A percentile compares a stretch with the other conserved stretches of the same genome.
These are phyloP conservation scores for Simalia tracyae DNA, from an alignment of 2,797 vertebrate species.

Conservation along the genomic window DNA sequence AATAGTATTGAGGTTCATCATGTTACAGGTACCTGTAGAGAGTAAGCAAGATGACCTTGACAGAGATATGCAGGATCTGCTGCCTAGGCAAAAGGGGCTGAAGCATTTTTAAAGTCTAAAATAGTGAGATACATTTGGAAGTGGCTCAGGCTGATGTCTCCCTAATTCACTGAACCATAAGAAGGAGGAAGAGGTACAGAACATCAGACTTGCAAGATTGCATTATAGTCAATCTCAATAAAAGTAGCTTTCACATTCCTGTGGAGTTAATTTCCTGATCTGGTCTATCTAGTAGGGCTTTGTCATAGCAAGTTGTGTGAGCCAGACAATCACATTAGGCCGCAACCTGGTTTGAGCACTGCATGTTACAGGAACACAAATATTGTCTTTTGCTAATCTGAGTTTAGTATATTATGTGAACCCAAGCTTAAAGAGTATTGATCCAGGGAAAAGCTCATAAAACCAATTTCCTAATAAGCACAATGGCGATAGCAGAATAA, in stretches of 20 bases:
- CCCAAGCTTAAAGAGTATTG: neutral
- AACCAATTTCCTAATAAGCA: neutral
- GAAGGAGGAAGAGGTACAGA: too few relatives aligned
- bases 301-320: neutral
- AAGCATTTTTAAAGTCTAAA: too few relatives aligned
- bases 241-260: neutral
- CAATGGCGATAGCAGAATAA: neutral
- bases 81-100: too few relatives aligned
- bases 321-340: neutral
- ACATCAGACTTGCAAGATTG: neutral
- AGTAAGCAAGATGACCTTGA: too few relatives aligned
- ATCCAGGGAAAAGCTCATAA: neutral
- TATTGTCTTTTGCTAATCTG: neutral
- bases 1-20: too few relatives aligned
- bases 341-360: neutral
- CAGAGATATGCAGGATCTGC: too few relatives aligned
- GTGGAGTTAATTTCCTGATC: neutral
- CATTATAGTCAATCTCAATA: neutral
- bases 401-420: neutral
- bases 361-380: neutral
- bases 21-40: too few relatives aligned
- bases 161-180: too few relatives aligned
- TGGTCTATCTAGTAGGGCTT: neutral
- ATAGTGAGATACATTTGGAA: too few relatives aligned
- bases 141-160: too few relatives aligned